Evolutionary conservation across 2,797 vertebrate genomes (phyloP).

Genomic region (Typhlichthys subterraneus): DNA sequence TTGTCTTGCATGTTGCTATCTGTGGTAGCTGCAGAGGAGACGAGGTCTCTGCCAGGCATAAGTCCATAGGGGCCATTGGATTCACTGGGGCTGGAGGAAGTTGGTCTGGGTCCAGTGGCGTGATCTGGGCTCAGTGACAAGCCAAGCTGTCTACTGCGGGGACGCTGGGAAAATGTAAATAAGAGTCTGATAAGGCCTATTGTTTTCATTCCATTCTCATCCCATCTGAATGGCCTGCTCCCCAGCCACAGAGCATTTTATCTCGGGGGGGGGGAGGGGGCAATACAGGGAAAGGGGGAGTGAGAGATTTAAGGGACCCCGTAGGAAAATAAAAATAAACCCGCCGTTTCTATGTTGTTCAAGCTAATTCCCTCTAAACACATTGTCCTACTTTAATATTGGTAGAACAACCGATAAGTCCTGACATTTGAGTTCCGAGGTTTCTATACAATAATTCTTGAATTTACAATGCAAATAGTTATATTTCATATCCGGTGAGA

Average conservation of each 20-base stretch:
- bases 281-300: constrained; percentile 55
- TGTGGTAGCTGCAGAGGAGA: constrained; percentile 67
- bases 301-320: constrained; percentile 75
- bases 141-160: constrained; percentile 72
- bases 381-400: constrained; percentile 65
- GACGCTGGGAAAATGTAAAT: constrained; percentile 87
- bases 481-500: constrained; percentile 18
- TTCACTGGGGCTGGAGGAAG: constrained; percentile 73
- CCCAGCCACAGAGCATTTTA: constrained; percentile 74
- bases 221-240: constrained; percentile 82
- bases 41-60: constrained; percentile 69
- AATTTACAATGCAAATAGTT: constrained; percentile 21
- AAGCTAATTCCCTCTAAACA: constrained; percentile 60
- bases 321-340: constrained; percentile 79
- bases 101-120: constrained; percentile 71
- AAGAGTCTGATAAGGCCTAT: constrained; percentile 86
- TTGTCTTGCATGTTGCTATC: constrained; percentile 74
- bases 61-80: constrained; percentile 72
- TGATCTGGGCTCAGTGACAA: constrained; percentile 72
- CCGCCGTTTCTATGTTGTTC: constrained; percentile 64
- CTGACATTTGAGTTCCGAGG: constrained; percentile 23
- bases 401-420: constrained; percentile 42
- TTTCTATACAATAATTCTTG: constrained; percentile 18
- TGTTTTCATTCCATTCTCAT: constrained; percentile 90
- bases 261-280: constrained; percentile 66